Percentiles rank a stretch among this genome's conserved stretches.
Evolutionary conservation across 2,888 invertebrate species (phyloP).

Genomic region (Scotopteryx bipunctaria): DNA sequence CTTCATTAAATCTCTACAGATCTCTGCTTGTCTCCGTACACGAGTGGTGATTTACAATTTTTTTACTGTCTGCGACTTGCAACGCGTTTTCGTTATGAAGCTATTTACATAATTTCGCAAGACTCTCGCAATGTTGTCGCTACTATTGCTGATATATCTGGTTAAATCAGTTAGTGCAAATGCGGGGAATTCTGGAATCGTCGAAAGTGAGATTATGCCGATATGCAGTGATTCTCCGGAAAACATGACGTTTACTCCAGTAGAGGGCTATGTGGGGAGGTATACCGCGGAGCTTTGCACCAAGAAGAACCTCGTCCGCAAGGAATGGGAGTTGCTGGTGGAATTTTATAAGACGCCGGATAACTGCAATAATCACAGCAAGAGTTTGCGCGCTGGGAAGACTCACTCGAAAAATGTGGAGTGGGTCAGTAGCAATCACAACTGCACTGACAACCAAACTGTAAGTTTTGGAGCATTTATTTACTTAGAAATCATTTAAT

Average conservation of each 20-base stretch:
- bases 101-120: slow-evolving; percentile 39
- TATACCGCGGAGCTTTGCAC: slow-evolving; percentile 57
- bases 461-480: slow-evolving; percentile 10
- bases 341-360: slow-evolving; percentile 26
- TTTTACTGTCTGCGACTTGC: not conserved
- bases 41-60: not conserved
- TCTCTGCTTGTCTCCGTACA: too few species aligned
- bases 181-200: slow-evolving; percentile 2
- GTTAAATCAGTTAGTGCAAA: slow-evolving; percentile 35
- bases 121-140: slow-evolving; percentile 40
- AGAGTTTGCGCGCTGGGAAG: not conserved
- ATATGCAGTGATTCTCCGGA: slow-evolving; percentile 43
- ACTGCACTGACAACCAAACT: slow-evolving; percentile 16
- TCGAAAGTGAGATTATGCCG: slow-evolving; percentile 23
- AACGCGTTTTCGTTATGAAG: slow-evolving; percentile 8
- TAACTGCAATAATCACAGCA: slow-evolving; percentile 9
- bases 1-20: too few species aligned
- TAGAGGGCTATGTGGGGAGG: slow-evolving; percentile 50
- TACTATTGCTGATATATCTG: slow-evolving; percentile 42
- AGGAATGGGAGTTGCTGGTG: slow-evolving; percentile 45
- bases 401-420: slow-evolving; percentile 21
- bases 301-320: slow-evolving; percentile 29
- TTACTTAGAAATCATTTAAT: too few species aligned
- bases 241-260: slow-evolving; percentile 40
- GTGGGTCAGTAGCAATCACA: slow-evolving; percentile 25